Conservation (phyloP, 2,113 vertebrate genomes). For the Podocnemis expansa region DNA sequence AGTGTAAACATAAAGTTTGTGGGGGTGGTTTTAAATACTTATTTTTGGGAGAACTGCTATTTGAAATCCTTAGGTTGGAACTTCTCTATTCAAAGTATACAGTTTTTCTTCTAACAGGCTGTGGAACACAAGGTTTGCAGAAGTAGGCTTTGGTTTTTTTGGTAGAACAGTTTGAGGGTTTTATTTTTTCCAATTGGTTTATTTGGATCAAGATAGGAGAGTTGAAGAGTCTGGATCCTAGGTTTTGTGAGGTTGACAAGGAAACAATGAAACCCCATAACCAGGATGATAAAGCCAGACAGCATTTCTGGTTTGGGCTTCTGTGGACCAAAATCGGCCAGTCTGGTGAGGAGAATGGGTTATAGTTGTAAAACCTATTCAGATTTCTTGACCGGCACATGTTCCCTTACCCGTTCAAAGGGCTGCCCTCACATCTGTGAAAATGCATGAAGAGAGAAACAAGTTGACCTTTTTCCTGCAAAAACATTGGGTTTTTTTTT, state of each 20-base stretch:
- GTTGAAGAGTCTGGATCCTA: conserved; percentile 25
- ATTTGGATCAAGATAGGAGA: conserved; percentile 52
- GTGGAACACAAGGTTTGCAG: background rate
- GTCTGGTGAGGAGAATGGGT: conserved; percentile 68
- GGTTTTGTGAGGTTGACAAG: conserved; percentile 61
- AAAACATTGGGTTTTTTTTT: conserved; percentile 6
- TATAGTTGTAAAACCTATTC: conserved; percentile 64
- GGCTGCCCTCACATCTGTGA: conserved; percentile 57
- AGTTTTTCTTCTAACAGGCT: conserved; percentile 19
- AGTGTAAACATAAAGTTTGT: conserved; percentile 49
- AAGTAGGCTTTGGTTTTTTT: background rate
- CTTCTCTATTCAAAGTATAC: background rate
- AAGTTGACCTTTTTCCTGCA: conserved; percentile 11
- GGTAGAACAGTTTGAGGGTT: background rate
- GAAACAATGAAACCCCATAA: conserved; percentile 12
- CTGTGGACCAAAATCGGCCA: conserved; percentile 58
- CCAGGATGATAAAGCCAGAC: conserved; percentile 68
- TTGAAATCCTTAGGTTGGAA: background rate
- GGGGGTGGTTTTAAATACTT: conserved; percentile 54
- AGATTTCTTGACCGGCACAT: conserved; percentile 59
- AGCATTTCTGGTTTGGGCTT: conserved; percentile 54
- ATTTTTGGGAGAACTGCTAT: conserved; percentile 37
- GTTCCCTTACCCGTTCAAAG: conserved; percentile 67
- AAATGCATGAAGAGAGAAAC: conserved; percentile 69
- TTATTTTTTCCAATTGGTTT: conserved; percentile 21